Evolutionary conservation across 1,140 invertebrate genomes (phyloP).

Genomic region (Atopsyche davidsoni): DNA sequence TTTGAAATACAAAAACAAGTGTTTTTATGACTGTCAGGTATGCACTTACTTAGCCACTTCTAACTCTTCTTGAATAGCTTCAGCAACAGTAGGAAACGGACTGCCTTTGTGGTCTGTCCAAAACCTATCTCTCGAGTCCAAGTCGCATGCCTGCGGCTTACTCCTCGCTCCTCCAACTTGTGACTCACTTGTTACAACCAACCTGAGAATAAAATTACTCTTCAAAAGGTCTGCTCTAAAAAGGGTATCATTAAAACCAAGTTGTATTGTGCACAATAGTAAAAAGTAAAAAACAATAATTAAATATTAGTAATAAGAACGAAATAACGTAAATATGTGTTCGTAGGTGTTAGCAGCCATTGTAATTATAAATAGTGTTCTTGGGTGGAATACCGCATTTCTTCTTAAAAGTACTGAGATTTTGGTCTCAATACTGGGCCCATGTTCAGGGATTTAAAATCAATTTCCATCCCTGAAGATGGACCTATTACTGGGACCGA

Average conservation of each 20-base stretch:
- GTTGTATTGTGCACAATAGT: too few species aligned
- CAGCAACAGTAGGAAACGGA: constrained; percentile 95
- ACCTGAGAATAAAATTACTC: constrained; percentile 33
- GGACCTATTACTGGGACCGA: too few species aligned
- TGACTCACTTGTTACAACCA: constrained; percentile 42
- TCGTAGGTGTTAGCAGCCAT: neutral
- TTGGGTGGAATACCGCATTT: too few species aligned
- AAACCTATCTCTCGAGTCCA: constrained; percentile 83
- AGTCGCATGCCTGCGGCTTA: constrained; percentile 85
- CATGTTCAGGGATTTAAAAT: too few species aligned
- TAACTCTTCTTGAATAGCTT: constrained; percentile 96
- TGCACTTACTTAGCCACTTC: constrained; percentile 70
- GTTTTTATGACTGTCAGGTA: neutral
- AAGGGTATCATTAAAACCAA: too few species aligned
- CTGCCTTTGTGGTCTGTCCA: constrained; percentile 92
- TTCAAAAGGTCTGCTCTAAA: neutral
- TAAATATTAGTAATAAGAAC: neutral
- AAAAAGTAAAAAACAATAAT: neutral
- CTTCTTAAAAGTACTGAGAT: too few species aligned
- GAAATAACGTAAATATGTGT: neutral
- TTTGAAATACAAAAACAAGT: neutral
- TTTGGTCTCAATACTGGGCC: too few species aligned
- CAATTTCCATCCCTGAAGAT: too few species aligned
- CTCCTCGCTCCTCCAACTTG: constrained; percentile 54
- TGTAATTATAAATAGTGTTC: neutral